Conservation (phyloP, 2,888 invertebrate genomes). For the Papilio demoleus region DNA sequence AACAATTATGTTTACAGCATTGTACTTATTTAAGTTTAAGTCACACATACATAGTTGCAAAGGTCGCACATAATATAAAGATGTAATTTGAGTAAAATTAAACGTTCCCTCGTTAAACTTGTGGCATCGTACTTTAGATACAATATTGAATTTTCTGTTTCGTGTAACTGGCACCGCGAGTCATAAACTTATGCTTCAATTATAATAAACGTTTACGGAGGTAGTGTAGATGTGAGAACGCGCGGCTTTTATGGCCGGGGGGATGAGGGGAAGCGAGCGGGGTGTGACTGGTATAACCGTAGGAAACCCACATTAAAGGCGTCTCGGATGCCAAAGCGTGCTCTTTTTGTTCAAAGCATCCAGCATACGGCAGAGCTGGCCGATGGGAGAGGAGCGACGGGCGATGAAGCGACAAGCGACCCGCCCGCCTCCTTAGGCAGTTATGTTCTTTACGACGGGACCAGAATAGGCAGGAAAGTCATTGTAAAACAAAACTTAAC, state of each 20-base stretch:
- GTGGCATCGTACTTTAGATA: slow-evolving; percentile 8
- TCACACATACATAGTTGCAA: neutral
- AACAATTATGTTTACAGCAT: neutral
- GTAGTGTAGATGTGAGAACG: slow-evolving; percentile 72
- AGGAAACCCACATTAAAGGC: slow-evolving; percentile 61
- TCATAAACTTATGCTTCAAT: slow-evolving; percentile 78
- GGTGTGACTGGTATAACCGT: slow-evolving; percentile 49
- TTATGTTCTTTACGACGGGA: slow-evolving; percentile 23
- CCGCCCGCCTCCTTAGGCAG: slow-evolving; percentile 2
- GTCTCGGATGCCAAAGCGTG: slow-evolving; percentile 60
- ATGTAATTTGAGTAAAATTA: slow-evolving; percentile 22
- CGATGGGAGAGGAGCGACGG: neutral
- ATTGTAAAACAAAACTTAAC: slow-evolving; percentile 47
- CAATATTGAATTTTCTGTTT: slow-evolving; percentile 65
- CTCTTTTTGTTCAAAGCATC: slow-evolving; percentile 64
- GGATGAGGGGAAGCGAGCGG: slow-evolving; percentile 5
- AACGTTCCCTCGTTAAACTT: slow-evolving; percentile 25
- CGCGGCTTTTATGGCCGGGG: slow-evolving; percentile 68
- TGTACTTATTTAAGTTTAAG: neutral
- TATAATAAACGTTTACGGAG: slow-evolving; percentile 77
- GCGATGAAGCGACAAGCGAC: neutral
- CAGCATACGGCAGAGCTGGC: slow-evolving; percentile 26
- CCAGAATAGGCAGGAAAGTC: slow-evolving; percentile 28
- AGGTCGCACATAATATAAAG: slow-evolving; percentile 3
- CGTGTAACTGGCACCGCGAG: slow-evolving; percentile 67